These are phyloP conservation scores for Ophioninae sp. DNA, from an alignment of 2,888 invertebrate genomes.

Conservation along the genomic window DNA sequence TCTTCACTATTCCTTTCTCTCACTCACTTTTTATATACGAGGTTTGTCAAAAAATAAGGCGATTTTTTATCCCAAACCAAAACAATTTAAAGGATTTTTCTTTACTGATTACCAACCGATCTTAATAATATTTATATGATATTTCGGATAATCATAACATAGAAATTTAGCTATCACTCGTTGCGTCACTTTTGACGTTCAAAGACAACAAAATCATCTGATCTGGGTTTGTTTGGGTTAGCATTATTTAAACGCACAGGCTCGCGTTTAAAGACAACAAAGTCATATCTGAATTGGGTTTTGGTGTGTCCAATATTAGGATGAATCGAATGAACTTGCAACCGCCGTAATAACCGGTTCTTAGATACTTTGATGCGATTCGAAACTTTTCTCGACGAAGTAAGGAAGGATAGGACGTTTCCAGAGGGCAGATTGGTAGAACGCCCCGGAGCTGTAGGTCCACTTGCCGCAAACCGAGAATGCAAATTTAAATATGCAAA, in stretches of 20 bases:
- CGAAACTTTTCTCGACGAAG: conserved; percentile 33
- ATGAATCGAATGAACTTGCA: conserved; percentile 26
- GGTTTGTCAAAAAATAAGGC: too few relatives aligned
- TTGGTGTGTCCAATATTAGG: neutral
- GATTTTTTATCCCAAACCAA: too few relatives aligned
- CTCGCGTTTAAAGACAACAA: neutral
- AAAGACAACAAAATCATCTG: too few relatives aligned
- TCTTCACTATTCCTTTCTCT: conserved; percentile 8
- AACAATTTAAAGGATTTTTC: too few relatives aligned
- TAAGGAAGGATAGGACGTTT: conserved; percentile 37
- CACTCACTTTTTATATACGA: conserved; percentile 15
- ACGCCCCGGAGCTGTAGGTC: conserved; percentile 40
- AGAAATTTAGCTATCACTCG: too few relatives aligned
- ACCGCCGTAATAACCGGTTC: conserved; percentile 7
- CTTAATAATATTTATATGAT: too few relatives aligned
- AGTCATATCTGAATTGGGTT: conserved; percentile 7
- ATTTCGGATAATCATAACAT: too few relatives aligned
- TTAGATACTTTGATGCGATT: conserved; percentile 34
- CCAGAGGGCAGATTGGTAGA: conserved; percentile 24
- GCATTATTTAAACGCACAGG: too few relatives aligned
- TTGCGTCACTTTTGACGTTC: too few relatives aligned
- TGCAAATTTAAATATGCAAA: conserved; percentile 72
- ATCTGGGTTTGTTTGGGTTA: too few relatives aligned
- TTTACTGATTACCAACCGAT: too few relatives aligned
- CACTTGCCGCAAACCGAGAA: conserved; percentile 39